These are phyloP conservation scores for Puntigrus tetrazona DNA, from an alignment of 2,113 vertebrate genomes.

Conservation along the genomic window DNA sequence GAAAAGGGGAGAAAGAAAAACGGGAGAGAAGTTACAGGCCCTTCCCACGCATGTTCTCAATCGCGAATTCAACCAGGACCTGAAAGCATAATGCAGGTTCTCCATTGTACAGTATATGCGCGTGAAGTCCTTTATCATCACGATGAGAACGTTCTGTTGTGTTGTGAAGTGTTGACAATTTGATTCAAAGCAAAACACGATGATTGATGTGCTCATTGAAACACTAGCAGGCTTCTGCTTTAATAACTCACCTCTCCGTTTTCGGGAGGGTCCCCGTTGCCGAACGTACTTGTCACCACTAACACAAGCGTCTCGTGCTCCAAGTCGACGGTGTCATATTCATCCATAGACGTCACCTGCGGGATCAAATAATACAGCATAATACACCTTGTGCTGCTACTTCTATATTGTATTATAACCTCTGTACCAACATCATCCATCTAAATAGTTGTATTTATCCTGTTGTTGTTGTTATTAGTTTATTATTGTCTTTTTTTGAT, in stretches of 20 bases:
- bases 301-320: conserved; percentile 93
- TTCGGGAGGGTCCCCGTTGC: conserved; percentile 95
- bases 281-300: conserved; percentile 94
- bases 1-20: not conserved
- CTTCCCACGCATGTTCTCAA: conserved; percentile 16
- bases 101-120: not conserved
- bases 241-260: conserved; percentile 86
- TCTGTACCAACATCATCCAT: not conserved
- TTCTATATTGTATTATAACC: not conserved
- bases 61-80: conserved; percentile 13
- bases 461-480: not conserved
- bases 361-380: not conserved
- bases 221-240: too few relatives aligned
- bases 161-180: conserved; percentile 25
- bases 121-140: conserved; percentile 25
- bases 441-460: not conserved
- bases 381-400: not conserved
- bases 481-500: not conserved
- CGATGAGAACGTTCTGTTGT: not conserved
- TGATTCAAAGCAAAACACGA: not conserved
- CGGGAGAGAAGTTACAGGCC: conserved; percentile 7
- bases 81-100: not conserved
- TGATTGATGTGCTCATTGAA: not conserved
- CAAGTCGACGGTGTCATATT: conserved; percentile 92
- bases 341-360: conserved; percentile 95